phyloP scores from a whole-genome alignment of 2,797 vertebrate genomes.

The Mareca penelope region DNA sequence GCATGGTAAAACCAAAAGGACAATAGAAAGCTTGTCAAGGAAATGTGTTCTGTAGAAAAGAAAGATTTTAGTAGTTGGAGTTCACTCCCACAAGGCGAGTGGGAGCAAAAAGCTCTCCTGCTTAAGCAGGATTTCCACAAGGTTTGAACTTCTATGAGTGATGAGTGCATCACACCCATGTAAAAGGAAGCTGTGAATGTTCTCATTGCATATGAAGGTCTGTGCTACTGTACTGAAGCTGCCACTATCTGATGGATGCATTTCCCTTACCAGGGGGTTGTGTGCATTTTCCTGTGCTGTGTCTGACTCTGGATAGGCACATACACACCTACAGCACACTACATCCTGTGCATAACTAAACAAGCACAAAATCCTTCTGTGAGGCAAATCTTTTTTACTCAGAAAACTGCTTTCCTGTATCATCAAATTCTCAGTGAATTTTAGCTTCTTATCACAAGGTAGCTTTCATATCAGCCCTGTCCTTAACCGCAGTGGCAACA shows the following conservation, averaged over 20 bases:
- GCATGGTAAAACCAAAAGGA: neutral
- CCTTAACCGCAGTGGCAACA: neutral
- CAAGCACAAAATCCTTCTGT: neutral
- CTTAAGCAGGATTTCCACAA: neutral
- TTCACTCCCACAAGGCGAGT: neutral
- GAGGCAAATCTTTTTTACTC: accelerated
- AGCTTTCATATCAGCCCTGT: neutral
- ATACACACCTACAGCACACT: neutral
- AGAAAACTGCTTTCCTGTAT: neutral
- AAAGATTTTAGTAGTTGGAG: neutral
- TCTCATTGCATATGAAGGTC: neutral
- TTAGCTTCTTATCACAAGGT: neutral
- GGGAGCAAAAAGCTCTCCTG: neutral
- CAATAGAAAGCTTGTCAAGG: neutral
- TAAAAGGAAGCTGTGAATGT: neutral
- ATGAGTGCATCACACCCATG: neutral
- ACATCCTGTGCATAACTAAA: neutral
- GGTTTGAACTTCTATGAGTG: neutral
- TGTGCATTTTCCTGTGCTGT: neutral
- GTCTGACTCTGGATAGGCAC: neutral
- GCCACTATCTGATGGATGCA: neutral
- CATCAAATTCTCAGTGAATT: neutral
- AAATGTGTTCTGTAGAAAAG: neutral
- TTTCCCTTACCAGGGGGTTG: neutral
- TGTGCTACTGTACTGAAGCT: neutral